Evolutionary conservation across 2,888 invertebrate genomes (phyloP), one percentile per base, ranked within the genome.

Genomic region (Drosophila trichaetosa): DNA sequence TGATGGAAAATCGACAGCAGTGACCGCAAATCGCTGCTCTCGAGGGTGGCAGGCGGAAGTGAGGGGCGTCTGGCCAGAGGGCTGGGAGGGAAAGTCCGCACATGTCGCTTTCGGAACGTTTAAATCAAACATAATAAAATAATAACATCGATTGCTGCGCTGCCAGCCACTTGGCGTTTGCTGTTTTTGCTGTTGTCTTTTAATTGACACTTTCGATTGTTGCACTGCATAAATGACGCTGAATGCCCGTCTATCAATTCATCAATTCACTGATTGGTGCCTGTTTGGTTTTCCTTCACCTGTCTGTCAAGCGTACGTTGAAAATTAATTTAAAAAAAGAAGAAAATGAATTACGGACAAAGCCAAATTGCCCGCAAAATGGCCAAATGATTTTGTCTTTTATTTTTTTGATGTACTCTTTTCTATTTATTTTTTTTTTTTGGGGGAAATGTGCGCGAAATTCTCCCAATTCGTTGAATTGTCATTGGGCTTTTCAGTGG

Each of bases 131-230:
- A 79, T 77, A 86, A 83, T 83, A 83, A 82, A 86, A 83, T 83
- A 77, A 79, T 82, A 86, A 75, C 62, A 68, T 72, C 60, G 66
- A 57, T 59, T 48, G 54, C 61, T 48, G 51, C 29, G 64, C 27
- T 51, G 54, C 52, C 71, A 69, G 69, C 52, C 70, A 71, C 73
- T 79, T 73, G 75, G 61, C 70, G 57, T 70, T 69, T 51, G 80
- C 70, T 69, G 69, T 67, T 76, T 70, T 76, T 71, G 63, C 71
- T 68, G 73, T 69, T 73, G 72, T 63, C 73, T 73, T 78, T 89
- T 83, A 90, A 90, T 91, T 90, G 91, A 87, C 86, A 90, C 90
- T 91, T 91, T 83, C 89, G 84, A 83, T 83, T 91, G 82, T 87
- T 68, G 51, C 40, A 68, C 79, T 73, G 71, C 73, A 66, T 71